phyloP scores from a whole-genome alignment of 2,797 vertebrate genomes.

The Phaenicophaeus curvirostris region DNA sequence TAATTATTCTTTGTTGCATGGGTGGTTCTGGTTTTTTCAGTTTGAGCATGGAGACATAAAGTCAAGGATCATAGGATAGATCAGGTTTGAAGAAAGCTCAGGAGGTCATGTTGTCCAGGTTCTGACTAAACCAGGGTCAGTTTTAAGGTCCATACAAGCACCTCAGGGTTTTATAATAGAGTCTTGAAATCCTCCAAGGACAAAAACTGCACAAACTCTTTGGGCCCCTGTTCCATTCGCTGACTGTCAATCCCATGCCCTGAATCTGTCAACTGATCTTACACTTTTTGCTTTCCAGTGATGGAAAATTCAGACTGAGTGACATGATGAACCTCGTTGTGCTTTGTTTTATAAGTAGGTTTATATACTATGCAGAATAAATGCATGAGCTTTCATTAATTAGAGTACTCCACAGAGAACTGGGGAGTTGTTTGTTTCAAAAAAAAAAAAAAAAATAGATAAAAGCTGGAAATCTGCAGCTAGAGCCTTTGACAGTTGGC shows the following conservation, averaged over 20 bases:
- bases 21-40: background rate
- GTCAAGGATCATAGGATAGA: rapidly evolving
- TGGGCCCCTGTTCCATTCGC: background rate
- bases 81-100: background rate
- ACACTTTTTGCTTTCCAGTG: background rate
- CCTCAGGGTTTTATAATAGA: background rate
- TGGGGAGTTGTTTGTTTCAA: conserved; percentile 31
- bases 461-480: conserved; percentile 19
- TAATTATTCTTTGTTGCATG: background rate
- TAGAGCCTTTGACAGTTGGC: conserved; percentile 20
- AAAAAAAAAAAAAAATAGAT: conserved; percentile 27
- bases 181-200: background rate
- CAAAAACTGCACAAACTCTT: background rate
- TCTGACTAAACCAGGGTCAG: background rate
- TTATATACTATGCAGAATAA: conserved; percentile 40
- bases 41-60: background rate
- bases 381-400: conserved; percentile 61
- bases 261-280: conserved; percentile 10
- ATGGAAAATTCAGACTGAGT: conserved; percentile 8
- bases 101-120: background rate
- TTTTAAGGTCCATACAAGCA: background rate
- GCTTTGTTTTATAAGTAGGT: conserved; percentile 25
- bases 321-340: conserved; percentile 40
- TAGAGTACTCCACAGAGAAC: conserved; percentile 33
- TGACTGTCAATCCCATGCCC: background rate